These are phyloP conservation scores for Ceyx melanurus DNA, from an alignment of 2,113 vertebrate genomes.

Conservation along the genomic window DNA sequence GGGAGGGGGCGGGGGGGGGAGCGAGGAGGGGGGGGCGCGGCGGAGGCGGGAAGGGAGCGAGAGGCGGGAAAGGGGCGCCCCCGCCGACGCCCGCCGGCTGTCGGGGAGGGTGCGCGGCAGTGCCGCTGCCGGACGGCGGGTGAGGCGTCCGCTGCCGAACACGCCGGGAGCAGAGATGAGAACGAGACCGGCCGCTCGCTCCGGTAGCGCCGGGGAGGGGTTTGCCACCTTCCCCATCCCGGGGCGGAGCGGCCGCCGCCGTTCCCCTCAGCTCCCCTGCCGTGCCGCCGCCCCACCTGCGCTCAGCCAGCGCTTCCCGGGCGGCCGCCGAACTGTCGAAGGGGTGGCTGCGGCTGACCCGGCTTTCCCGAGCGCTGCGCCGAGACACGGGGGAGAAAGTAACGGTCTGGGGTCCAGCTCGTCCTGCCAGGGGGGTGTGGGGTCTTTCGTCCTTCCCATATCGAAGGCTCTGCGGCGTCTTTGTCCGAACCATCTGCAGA, in stretches of 20 bases:
- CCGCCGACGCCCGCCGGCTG: not conserved
- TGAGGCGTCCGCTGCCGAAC: not conserved
- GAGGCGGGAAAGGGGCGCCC: not conserved
- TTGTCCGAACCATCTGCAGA: not conserved
- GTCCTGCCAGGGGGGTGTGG: too few species aligned
- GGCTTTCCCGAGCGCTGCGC: not conserved
- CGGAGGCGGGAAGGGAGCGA: not conserved
- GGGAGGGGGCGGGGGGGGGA: too few species aligned
- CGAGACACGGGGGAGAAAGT: fast-evolving
- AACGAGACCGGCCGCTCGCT: fast-evolving
- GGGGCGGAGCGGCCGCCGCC: not conserved
- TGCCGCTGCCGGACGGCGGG: not conserved
- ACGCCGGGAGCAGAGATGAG: not conserved
- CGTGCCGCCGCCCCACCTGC: not conserved
- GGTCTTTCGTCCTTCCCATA: not conserved
- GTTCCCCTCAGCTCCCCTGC: not conserved
- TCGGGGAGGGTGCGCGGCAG: not conserved
- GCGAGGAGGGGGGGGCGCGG: too few species aligned
- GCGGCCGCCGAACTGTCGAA: not conserved
- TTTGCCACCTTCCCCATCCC: not conserved
- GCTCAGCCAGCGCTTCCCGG: not conserved
- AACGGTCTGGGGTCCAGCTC: not conserved
- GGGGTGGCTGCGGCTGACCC: not conserved
- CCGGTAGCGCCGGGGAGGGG: not conserved
- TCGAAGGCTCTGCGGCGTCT: not conserved